Evolutionary conservation across 2,113 vertebrate genomes (phyloP).

Genomic region (Lagopus leucura): DNA sequence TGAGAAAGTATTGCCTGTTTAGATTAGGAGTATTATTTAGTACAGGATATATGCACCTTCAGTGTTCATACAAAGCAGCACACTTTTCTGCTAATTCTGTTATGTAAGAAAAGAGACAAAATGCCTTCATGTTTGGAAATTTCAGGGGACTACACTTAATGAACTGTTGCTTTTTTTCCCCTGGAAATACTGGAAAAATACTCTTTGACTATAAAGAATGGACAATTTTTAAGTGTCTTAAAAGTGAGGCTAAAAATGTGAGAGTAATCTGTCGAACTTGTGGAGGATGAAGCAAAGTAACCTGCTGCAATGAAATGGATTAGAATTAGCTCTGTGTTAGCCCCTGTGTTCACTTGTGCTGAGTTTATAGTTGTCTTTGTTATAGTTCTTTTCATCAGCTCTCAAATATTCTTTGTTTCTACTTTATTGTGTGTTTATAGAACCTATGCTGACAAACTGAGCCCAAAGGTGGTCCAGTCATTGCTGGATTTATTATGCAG

Average conservation of each 20-base stretch:
- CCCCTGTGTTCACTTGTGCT: neutral
- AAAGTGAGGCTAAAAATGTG: neutral
- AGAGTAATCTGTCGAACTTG: neutral
- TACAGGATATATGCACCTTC: neutral
- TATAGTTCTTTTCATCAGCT: neutral
- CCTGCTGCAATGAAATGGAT: neutral
- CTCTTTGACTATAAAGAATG: neutral
- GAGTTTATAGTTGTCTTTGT: neutral
- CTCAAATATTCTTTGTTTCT: neutral
- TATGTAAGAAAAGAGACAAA: neutral
- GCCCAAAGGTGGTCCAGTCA: constrained; percentile 95
- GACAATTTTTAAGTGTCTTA: neutral
- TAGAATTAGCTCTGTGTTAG: neutral
- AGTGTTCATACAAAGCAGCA: neutral
- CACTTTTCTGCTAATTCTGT: neutral
- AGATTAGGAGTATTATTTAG: neutral
- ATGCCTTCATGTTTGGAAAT: neutral
- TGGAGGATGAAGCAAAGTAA: neutral
- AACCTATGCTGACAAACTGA: constrained; percentile 94
- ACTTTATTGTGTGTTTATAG: constrained; percentile 55
- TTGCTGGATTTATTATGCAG: constrained; percentile 95
- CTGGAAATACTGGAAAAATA: neutral
- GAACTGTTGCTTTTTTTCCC: neutral
- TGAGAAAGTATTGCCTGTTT: neutral
- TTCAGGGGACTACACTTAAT: neutral